phyloP scores from a whole-genome alignment of 2,113 vertebrate species.

The Aleadryas rufinucha region DNA sequence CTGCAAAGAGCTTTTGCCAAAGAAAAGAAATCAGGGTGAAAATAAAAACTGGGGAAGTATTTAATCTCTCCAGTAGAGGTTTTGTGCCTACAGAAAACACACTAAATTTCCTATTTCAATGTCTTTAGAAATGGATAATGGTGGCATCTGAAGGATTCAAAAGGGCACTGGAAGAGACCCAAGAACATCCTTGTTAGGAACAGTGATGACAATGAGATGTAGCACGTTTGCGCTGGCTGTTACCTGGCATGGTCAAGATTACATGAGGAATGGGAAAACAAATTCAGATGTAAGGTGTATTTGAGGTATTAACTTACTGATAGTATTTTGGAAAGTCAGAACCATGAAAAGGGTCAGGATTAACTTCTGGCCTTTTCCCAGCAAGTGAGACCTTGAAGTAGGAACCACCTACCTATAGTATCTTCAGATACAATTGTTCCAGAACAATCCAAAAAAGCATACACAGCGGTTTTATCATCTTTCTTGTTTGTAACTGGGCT shows the following conservation, averaged over 20 bases:
- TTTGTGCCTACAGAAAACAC: background rate
- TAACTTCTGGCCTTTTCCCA: background rate
- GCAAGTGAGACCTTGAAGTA: background rate
- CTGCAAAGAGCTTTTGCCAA: background rate
- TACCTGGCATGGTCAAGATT: background rate
- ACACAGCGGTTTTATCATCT: background rate
- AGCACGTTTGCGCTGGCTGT: background rate
- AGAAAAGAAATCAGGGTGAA: background rate
- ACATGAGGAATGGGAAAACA: background rate
- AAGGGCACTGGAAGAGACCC: background rate
- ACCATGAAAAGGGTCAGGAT: background rate
- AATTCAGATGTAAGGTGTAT: background rate
- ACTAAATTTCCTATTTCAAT: background rate
- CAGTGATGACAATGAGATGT: background rate
- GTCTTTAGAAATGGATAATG: background rate
- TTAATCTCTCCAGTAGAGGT: background rate
- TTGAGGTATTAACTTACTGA: background rate
- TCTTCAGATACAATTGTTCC: background rate
- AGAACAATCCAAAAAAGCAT: background rate
- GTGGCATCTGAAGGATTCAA: background rate
- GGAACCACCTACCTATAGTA: accelerated
- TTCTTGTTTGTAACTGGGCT: background rate
- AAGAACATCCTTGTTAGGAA: background rate
- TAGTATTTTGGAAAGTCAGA: background rate
- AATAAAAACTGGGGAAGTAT: background rate